A percentile compares a stretch with the other conserved stretches of the same genome.
phyloP scores from a whole-genome alignment of 2,888 invertebrate species.

The Siphlonurus alternatus region DNA sequence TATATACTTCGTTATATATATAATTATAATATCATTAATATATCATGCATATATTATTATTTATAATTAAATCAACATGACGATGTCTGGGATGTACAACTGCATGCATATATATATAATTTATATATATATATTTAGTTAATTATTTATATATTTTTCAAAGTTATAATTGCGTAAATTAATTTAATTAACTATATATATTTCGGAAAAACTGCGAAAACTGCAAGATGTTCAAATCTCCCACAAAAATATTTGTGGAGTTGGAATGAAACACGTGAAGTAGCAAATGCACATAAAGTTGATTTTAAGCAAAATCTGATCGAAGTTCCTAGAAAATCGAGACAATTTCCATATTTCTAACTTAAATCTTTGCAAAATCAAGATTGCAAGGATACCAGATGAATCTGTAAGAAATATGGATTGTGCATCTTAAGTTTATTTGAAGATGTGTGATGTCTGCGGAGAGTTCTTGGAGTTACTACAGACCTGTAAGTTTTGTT shows the following conservation, averaged over 20 bases:
- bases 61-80: too few relatives aligned
- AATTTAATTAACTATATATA: too few relatives aligned
- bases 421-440: conserved; percentile 1
- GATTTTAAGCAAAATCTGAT: background rate
- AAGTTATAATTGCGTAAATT: too few relatives aligned
- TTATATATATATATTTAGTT: too few relatives aligned
- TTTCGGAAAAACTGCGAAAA: too few relatives aligned
- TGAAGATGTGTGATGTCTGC: conserved; percentile 80
- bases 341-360: background rate
- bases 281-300: background rate
- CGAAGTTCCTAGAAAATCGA: background rate
- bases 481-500: conserved; percentile 51
- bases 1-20: too few relatives aligned
- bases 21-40: too few relatives aligned
- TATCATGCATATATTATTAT: too few relatives aligned
- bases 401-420: background rate
- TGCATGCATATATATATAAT: too few relatives aligned
- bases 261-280: background rate
- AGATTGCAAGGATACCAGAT: background rate
- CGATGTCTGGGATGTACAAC: too few relatives aligned
- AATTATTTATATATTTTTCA: too few relatives aligned
- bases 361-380: background rate
- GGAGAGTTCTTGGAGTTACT: conserved; percentile 84
- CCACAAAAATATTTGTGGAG: background rate
- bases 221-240: background rate